Base-by-base conservation (phyloP, 2,888 invertebrate genomes). In the Macaria notata region DNA sequence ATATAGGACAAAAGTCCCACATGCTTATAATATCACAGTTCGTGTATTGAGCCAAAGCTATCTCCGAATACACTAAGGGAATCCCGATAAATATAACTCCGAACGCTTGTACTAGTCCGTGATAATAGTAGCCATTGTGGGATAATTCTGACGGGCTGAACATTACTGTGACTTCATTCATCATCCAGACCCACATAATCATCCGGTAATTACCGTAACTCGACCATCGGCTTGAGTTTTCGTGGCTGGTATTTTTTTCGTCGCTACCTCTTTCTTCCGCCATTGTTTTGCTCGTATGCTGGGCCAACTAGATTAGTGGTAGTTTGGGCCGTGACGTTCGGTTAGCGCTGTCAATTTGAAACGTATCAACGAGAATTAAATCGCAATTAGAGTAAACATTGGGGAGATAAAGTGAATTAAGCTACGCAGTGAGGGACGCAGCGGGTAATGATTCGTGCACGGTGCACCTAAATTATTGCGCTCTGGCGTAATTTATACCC, bases 401-500 rank as follows among this genome's bases (percentile, higher is more conserved):
- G 74, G 76, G 68, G 76, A 82, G 83, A 86, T 87, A 88, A 87
- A 87, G 81, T 84, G 83, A 88, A 89, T 88, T 86, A 86, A 86
- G 82, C 75, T 78, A 78, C 78, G 78, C 76, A 76, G 76, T 72
- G 71, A 73, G 77, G 75, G 70, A 72, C 86, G 79, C 89, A 87
- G 88, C 84, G 88, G 87, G 91, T 85, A 90, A 90, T 88, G 88
- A 90, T 89, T 87, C 90, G 88, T 88, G 87, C 84, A 86, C 83
- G 81, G 88, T 84, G 84, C 84, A 84, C 86, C 89, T 88, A 89
- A 90, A 89, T 90, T 90, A 91, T 89, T 86, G 85, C 86, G 72
- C 80, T 78, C 79, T 78, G 76, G 68, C 81, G 86, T 88, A 89
- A 91, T 91, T 90, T 91, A 90, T 88, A 86, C 81, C 76, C 82